Base-by-base conservation (phyloP, 2,888 invertebrate genomes). In the Eulithis prunata region DNA sequence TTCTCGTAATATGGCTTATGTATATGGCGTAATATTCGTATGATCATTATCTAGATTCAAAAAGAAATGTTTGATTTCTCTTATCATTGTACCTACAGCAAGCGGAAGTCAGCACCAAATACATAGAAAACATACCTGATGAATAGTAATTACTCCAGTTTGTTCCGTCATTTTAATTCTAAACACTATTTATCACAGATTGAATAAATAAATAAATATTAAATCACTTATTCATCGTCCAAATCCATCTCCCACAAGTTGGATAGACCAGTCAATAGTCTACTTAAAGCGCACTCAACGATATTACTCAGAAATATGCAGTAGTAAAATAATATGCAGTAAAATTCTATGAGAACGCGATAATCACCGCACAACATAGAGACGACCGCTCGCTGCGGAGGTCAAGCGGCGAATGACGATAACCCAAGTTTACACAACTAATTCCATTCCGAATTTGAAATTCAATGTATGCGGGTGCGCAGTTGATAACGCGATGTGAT, bases 131-230 rank as follows among this genome's bases (percentile, higher is more conserved):
- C 87, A 85, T 70, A 91, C 91, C 64, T 90, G 90, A 64, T 91
- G 87, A 55, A 91, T 91, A 2, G 89, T 91, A 12, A 91, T 90
- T 7, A 91, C 83, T 66, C 89, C 91, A 2, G 79, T 75, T 55
- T 89, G 78, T 69, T 89, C 80, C 56, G 80, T 78, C 90, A 89
- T 90, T 70, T 74, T 21, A 21, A 21, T 21, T 21, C 21, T 78
- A 45, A 68, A 75, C 73, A 82, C 83, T 85, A 88, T 66, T n/a
- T 87, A 91, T 90, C 89, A 91, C 91, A 91, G 89, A 51, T 89
- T 88, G 87, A 85, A 91, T 90, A 90, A 89, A 88, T 88, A 88
- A 81, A 68, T 72, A 70, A 74, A 49, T 68, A 78, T 73, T 74
- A 57, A 21, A 63, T 81, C 71, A 75, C 77, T 79, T 71, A 79